Conservation (phyloP, 2,888 invertebrate genomes). For the Dryomyza anilis region DNA sequence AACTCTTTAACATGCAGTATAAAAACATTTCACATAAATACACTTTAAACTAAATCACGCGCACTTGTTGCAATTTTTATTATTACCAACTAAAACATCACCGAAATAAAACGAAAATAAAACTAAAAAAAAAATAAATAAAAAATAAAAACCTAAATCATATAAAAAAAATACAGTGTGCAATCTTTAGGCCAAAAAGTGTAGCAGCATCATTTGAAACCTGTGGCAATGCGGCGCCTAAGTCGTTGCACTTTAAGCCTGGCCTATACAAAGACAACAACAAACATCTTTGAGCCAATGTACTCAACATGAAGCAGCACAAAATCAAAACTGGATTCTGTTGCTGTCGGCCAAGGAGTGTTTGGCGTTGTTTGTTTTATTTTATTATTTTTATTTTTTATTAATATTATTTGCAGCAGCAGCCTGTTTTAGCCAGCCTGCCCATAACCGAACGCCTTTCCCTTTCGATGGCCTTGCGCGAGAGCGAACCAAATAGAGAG, state of each 20-base stretch:
- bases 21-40: no score
- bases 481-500: no score
- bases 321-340: conserved; percentile 10
- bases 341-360: neutral
- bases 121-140: neutral
- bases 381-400: conserved; percentile 7
- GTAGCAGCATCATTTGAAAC: neutral
- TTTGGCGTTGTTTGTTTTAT: conserved; percentile 6
- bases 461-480: conserved; percentile 35
- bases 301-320: conserved; percentile 3
- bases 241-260: conserved; percentile 18
- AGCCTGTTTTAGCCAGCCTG: conserved; percentile 12
- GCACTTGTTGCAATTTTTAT: no score
- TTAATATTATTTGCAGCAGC: neutral
- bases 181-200: conserved; percentile 22
- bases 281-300: conserved; percentile 20
- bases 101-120: neutral
- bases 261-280: neutral
- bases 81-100: neutral
- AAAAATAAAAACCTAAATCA: neutral
- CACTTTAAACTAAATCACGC: no score
- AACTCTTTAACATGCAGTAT: no score
- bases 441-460: conserved; percentile 28
- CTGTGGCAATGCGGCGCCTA: neutral
- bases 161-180: neutral